Conservation (phyloP, 2,113 vertebrate genomes). For the Macrotis lagotis region DNA sequence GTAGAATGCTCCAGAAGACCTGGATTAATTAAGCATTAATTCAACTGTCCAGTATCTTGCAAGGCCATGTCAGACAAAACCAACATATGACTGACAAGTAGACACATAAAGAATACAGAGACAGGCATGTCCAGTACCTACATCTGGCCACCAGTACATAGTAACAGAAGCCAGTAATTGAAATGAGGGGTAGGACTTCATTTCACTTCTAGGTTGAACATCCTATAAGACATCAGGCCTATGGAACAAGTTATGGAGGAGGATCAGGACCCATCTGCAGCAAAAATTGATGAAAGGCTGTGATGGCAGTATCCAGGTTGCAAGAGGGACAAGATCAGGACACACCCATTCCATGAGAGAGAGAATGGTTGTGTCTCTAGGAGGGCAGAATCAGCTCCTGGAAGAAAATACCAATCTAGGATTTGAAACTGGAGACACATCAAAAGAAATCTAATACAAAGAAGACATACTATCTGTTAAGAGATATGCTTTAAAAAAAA, state of each 20-base stretch:
- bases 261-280: not conserved
- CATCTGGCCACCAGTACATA: not conserved
- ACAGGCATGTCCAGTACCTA: not conserved
- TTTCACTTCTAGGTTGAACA: not conserved
- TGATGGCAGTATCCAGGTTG: not conserved
- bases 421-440: not conserved
- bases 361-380: not conserved
- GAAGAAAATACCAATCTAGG: not conserved
- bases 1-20: not conserved
- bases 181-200: not conserved
- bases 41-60: not conserved
- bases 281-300: not conserved
- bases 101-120: not conserved
- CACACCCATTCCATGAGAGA: not conserved
- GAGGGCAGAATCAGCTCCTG: not conserved
- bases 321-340: not conserved
- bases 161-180: not conserved
- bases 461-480: not conserved
- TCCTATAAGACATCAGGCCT: not conserved
- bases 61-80: not conserved
- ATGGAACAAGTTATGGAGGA: not conserved
- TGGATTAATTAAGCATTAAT: not conserved
- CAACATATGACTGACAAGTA: not conserved
- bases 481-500: not conserved
- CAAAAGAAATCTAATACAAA: not conserved